phyloP scores from a whole-genome alignment of 2,797 vertebrate genomes.

The Pangasius macronema region DNA sequence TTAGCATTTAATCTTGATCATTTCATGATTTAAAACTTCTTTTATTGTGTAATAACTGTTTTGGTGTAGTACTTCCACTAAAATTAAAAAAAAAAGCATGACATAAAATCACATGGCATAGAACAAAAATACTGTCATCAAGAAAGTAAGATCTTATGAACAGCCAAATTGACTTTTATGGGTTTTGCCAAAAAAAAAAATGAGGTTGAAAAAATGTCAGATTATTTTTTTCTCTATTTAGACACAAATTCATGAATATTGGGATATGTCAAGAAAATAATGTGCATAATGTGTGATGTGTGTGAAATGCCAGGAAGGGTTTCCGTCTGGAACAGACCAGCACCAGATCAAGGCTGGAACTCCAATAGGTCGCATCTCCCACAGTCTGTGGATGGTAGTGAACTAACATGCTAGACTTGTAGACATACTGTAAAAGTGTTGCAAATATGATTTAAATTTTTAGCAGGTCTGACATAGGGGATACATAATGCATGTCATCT shows the following conservation, averaged over 20 bases:
- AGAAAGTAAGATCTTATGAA: not conserved
- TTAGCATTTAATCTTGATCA: not conserved
- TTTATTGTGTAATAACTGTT: not conserved
- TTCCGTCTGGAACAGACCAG: not conserved
- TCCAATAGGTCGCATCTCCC: not conserved
- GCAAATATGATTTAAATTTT: not conserved
- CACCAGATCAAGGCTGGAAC: not conserved
- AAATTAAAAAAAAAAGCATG: not conserved
- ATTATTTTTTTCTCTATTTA: not conserved
- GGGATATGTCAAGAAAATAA: not conserved
- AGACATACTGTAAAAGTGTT: not conserved
- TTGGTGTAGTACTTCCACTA: not conserved
- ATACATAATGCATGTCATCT: not conserved
- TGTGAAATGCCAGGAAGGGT: not conserved
- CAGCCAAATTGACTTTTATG: not conserved
- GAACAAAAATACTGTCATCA: not conserved
- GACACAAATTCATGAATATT: not conserved
- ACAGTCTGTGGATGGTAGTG: not conserved
- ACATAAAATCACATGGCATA: not conserved
- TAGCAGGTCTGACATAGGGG: not conserved
- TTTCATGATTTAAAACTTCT: not conserved
- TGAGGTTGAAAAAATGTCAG: not conserved
- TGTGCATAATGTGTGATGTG: not conserved
- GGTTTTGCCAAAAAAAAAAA: not conserved
- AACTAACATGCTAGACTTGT: not conserved